Evolutionary conservation across 1,140 invertebrate species (phyloP), one percentile per base, ranked within the genome.

Genomic region (Antheraea pernyi): DNA sequence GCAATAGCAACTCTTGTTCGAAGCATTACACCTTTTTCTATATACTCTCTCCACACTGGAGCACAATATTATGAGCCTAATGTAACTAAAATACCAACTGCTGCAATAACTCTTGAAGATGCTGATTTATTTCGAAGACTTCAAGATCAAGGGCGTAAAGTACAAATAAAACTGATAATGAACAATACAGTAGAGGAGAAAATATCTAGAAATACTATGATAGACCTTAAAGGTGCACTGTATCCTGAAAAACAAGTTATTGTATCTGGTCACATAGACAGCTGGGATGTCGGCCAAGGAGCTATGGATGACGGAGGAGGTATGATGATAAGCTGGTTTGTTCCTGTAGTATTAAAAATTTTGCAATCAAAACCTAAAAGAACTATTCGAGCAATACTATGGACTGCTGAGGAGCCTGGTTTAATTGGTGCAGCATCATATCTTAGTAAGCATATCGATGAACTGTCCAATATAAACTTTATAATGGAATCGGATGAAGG

Each of bases 241-340:
- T 67, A 87, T 67, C 93, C 95, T 11, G 92, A 95, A 42, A 94
- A 96, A 81, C 79, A 95, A 10, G 97, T 98, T 0, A 92, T 97
- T 11, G 93, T 98, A 11, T 97, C 96, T 30, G 97, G 97, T 61
- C 97, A 98, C 84, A 93, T 98, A 16, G 97, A 98, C 82, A 97
- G 95, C 78, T 98, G 97, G 97, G 97, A 98, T 84, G 96, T 98
- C 19, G 97, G 97, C n/a, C 93, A 96, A 80, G 97, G 97, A 18
- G 97, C 97, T 0, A 96, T 98, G 95, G 97, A 98, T 84, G 97
- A 98, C 88, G 97, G 96, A 65, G 96, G 95, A 71, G 97, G 97
- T 67, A 94, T 95, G 69, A 96, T 98, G 73, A 95, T 97, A 72
- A 96, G 96, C 8, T 97, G 96, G 96, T 94, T 95, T 70, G 94